Evolutionary conservation across 2,888 invertebrate genomes (phyloP), one percentile per base, ranked within the genome.

Genomic region (Lycia hirtaria): DNA sequence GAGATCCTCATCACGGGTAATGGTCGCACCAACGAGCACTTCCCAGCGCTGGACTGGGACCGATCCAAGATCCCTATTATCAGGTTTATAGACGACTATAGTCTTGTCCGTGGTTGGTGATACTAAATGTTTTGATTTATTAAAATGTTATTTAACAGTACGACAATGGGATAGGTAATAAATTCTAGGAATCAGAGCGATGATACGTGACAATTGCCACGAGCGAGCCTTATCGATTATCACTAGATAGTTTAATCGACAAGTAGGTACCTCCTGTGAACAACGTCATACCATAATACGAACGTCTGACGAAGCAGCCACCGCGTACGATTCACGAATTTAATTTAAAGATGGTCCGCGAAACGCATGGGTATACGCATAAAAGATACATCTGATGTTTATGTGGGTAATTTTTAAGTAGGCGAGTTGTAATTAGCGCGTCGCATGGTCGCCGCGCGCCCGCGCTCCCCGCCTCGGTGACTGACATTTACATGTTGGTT

Each of bases 401-500:
- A 44, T 41, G 12, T 4, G 43, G n/a, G 22, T 35, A 37, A 14
- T 10, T 10, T 26, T 48, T 37, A 14, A 35, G 49, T 51, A 45
- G 26, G 40, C 20, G 49, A 38, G 19, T 68, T 67, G 69, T 71
- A 69, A 77, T 72, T 73, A 62, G 71, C 68, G 64, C 38, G 66
- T 56, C 6, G 9, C 26, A 26, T 17, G 17, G 10, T 17, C 26
- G 66, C 58, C 6, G 9, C 26, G 41, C 26, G 17, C 4, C 26
- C 26, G 17, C 41, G 22, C 10, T 6, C 14, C 10, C 72, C 64
- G 65, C 70, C 68, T 69, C 65, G 68, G 68, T 67, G 68, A 68
- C 69, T 70, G 65, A 55, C 62, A 81, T 79, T 81, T 76, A 70
- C 73, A 78, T 79, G 71, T 74, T 76, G 81, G 71, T 74, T 76